Evolutionary conservation across 2,888 invertebrate species (phyloP).

Genomic region (Lasioglossum leucozonium): DNA sequence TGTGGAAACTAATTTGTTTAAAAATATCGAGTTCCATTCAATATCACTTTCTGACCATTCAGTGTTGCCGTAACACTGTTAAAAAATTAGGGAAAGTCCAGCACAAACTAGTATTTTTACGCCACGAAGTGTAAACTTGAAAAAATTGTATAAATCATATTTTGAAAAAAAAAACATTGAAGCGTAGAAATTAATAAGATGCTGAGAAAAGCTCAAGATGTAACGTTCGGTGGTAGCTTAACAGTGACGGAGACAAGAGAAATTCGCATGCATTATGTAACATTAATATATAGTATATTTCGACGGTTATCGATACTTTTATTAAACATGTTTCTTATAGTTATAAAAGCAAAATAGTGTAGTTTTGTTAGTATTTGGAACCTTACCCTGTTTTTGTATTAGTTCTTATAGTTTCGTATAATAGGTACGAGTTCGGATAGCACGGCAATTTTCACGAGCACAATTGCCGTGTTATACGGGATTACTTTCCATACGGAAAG

Average conservation of each 20-base stretch:
- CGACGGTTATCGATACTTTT: constrained; percentile 7
- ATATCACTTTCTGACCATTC: too few species aligned
- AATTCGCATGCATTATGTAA: background rate
- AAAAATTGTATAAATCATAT: too few species aligned
- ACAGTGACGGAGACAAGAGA: background rate
- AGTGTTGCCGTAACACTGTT: too few species aligned
- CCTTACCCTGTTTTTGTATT: constrained; percentile 13
- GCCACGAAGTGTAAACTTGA: too few species aligned
- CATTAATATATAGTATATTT: constrained; percentile 9
- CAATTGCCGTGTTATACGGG: background rate
- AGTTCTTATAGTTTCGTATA: background rate
- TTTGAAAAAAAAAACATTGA: too few species aligned
- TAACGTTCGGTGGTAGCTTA: background rate
- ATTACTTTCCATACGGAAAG: constrained; percentile 9
- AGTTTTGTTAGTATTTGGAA: constrained; percentile 15
- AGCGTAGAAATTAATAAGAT: background rate
- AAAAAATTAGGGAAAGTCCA: too few species aligned
- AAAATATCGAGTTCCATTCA: too few species aligned
- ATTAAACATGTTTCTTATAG: constrained; percentile 13
- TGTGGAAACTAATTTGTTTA: too few species aligned
- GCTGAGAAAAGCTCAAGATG: background rate
- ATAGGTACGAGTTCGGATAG: background rate
- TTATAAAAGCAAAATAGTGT: constrained; percentile 10
- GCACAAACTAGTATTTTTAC: too few species aligned
- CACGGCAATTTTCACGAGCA: background rate